Evolutionary conservation across 2,797 vertebrate genomes (phyloP), one percentile per base, ranked within the genome.

Genomic region (Nothura maculosa): DNA sequence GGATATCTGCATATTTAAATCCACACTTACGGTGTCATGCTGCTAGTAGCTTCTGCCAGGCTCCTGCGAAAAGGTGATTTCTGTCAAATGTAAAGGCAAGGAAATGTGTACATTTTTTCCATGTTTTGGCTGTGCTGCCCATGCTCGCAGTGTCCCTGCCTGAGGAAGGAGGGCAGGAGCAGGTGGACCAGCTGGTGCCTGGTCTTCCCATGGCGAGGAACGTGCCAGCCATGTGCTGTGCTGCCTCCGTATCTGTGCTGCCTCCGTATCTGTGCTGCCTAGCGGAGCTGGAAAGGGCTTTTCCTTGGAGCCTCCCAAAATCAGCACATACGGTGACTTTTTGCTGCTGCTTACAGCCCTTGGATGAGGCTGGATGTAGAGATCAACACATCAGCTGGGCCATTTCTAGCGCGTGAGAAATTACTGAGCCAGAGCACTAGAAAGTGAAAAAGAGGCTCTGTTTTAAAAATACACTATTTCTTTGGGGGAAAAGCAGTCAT

Each of bases 301-400:
- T 88, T 90, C 48, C 40, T 7, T 4, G 20, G 27, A 38, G 40
- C 9, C 28, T 81, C 34, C 8, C 2, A 8, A 75, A 64, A 77
- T 40, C 36, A 22, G 52, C 76, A 25, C 7, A 28, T 11, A n/a
- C 9, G 14, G 32, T 40, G 54, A 75, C 9, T 67, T 93, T 81
- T 92, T 30, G 62, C 69, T 84, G 54, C 57, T 91, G 43, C 40
- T 74, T 73, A 14, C 0, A 1, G 43, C 42, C 81, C 25, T 89
- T 89, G 75, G 54, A 81, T 76, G 17, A 30, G 17, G 24, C 17
- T 67, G 15, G 36, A 62, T 75, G 20, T 69, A 85, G 76, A 93
- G 42, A 93, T 87, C 81, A 92, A 89, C 34, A 85, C 54, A 80
- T 96, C 86, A 94, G 58, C 68, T 93, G 75, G 24, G 24, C 47